Evolutionary conservation across 2,797 vertebrate genomes (phyloP), one percentile per base, ranked within the genome.

Genomic region (Coranthus polyacanthus): DNA sequence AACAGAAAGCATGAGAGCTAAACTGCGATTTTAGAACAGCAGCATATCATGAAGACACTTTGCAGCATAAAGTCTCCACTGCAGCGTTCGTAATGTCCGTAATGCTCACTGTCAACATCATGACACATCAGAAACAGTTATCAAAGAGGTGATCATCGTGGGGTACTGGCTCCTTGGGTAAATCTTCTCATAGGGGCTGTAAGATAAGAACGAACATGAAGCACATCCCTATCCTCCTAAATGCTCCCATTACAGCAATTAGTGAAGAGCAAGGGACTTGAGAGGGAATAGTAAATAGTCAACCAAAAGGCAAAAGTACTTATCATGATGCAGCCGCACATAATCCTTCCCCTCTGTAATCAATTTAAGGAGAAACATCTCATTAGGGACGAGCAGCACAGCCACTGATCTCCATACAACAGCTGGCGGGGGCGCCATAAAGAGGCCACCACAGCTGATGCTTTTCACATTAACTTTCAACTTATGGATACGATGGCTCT

Each of bases 391-490:
- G 54, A 38, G 42, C 43, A n/a, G 49, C n/a, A 3, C 70, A 71
- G 71, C 74, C 67, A 56, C 74, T 43, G 70, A 75, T 80, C 76
- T 74, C 51, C 53, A 73, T 42, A 54, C 74, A 90, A 78, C 88
- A 90, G 90, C 88, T 92, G 91, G 87, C 81, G 71, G 70, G 81
- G 86, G 84, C 26, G 4, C 75, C 18, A 39, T 89, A 68, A 82
- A 79, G 78, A 68, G 73, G 79, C 78, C 78, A 54, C 78, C 58
- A 15, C 51, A 78, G 76, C 78, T 74, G 81, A 89, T 85, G 86
- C 78, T 85, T 78, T 78, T 83, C 88, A 83, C 85, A 92, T 93
- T 93, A 91, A 91, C 92, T 89, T 90, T 91, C 83, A 91, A 84
- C 89, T 89, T 90, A 83, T 85, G 86, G 87, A 87, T 46, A 75